phyloP scores from a whole-genome alignment of 2,113 vertebrate species.

The Polypterus bichir region DNA sequence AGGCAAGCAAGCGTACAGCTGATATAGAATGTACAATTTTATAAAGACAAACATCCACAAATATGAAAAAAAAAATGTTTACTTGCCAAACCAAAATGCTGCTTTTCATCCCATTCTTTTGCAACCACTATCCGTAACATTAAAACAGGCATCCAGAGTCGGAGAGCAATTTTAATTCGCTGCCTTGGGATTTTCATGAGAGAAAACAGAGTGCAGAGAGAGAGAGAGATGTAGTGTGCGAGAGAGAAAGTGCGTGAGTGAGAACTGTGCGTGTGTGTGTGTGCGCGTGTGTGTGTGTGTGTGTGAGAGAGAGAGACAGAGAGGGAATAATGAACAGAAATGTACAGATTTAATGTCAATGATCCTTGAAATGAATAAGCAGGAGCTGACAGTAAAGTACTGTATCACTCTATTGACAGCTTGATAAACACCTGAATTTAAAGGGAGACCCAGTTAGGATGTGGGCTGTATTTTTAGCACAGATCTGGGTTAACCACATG shows the following conservation, averaged over 20 bases:
- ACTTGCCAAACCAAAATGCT: slow-evolving; percentile 61
- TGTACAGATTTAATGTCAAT: slow-evolving; percentile 32
- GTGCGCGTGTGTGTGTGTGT: slow-evolving; percentile 29
- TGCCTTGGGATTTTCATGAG: slow-evolving; percentile 77
- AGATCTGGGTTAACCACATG: slow-evolving; percentile 19
- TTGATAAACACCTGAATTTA: slow-evolving; percentile 16
- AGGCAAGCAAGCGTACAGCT: neutral
- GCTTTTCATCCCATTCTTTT: slow-evolving; percentile 45
- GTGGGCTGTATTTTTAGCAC: slow-evolving; percentile 48
- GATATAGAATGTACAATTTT: neutral
- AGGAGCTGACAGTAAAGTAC: slow-evolving; percentile 25
- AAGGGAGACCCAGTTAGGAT: slow-evolving; percentile 9
- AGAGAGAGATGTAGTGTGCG: slow-evolving; percentile 10
- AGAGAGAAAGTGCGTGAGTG: slow-evolving; percentile 22
- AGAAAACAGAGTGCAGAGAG: slow-evolving; percentile 26
- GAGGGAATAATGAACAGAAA: slow-evolving; percentile 34
- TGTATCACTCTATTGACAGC: neutral
- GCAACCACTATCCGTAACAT: slow-evolving; percentile 88
- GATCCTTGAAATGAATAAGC: slow-evolving; percentile 22
- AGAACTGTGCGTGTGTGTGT: slow-evolving; percentile 13
- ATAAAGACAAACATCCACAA: neutral
- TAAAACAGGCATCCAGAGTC: slow-evolving; percentile 85
- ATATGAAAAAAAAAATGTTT: slow-evolving; percentile 26
- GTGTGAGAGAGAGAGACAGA: slow-evolving; percentile 28
- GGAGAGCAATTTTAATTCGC: slow-evolving; percentile 82